Conservation (phyloP, 2,113 vertebrate genomes). For the Dromaius novaehollandiae region DNA sequence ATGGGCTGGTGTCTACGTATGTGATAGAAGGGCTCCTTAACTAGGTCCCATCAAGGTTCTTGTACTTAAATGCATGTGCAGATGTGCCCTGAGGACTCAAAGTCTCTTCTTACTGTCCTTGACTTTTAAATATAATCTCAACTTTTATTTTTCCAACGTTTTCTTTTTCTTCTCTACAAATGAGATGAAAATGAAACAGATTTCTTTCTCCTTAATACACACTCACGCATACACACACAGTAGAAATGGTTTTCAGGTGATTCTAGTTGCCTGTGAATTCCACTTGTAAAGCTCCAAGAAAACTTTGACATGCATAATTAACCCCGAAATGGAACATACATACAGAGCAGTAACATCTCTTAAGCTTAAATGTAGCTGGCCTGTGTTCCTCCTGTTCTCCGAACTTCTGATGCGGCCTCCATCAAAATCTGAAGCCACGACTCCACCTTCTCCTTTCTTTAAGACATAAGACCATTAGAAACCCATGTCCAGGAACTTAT, state of each 20-base stretch:
- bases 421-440: not conserved
- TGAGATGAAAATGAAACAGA: not conserved
- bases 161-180: not conserved
- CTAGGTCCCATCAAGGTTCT: not conserved
- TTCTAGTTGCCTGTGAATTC: not conserved
- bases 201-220: not conserved
- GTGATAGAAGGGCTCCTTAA: not conserved
- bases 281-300: not conserved
- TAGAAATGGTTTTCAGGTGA: not conserved
- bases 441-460: not conserved
- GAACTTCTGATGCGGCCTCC: not conserved
- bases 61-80: not conserved
- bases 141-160: not conserved
- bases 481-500: accelerated
- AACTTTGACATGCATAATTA: not conserved
- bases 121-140: not conserved
- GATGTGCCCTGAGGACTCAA: not conserved
- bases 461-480: not conserved
- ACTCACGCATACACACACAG: not conserved
- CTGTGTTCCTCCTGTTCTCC: not conserved
- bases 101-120: not conserved
- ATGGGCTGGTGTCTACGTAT: accelerated
- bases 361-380: not conserved
- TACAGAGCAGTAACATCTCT: not conserved
- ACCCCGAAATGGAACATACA: not conserved